A percentile compares a stretch with the other conserved stretches of the same genome.
phyloP scores from a whole-genome alignment of 23 tunicate species.

The Oikopleura albicans region DNA sequence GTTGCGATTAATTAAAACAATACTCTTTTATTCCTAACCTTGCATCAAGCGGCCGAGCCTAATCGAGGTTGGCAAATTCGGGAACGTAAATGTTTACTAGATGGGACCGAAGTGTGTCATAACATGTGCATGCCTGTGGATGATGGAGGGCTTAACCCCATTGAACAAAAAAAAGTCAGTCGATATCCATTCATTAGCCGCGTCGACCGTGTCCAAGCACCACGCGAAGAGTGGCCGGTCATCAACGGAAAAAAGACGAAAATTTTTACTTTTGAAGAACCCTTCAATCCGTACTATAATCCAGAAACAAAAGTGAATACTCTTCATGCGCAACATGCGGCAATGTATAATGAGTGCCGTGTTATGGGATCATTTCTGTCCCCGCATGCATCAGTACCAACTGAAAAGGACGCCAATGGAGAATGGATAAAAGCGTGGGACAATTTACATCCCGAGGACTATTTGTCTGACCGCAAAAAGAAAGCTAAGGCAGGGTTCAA shows the following conservation, averaged over 20 bases:
- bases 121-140: background rate
- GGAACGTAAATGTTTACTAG: background rate
- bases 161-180: background rate
- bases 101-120: background rate
- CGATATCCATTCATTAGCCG: background rate
- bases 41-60: background rate
- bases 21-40: background rate
- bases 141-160: background rate
- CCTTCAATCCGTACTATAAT: background rate
- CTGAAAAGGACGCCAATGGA: too few relatives aligned
- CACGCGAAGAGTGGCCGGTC: background rate
- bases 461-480: too few relatives aligned
- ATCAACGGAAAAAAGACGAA: background rate
- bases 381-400: background rate
- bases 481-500: too few relatives aligned
- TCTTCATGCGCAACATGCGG: background rate
- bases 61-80: background rate
- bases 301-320: background rate
- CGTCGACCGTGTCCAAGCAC: background rate
- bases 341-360: background rate
- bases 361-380: background rate
- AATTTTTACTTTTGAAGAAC: background rate
- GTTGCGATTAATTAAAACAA: too few relatives aligned
- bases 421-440: too few relatives aligned
- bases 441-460: background rate